phyloP scores from a whole-genome alignment of 1,140 invertebrate species.

The Drosophila trapezifrons region DNA sequence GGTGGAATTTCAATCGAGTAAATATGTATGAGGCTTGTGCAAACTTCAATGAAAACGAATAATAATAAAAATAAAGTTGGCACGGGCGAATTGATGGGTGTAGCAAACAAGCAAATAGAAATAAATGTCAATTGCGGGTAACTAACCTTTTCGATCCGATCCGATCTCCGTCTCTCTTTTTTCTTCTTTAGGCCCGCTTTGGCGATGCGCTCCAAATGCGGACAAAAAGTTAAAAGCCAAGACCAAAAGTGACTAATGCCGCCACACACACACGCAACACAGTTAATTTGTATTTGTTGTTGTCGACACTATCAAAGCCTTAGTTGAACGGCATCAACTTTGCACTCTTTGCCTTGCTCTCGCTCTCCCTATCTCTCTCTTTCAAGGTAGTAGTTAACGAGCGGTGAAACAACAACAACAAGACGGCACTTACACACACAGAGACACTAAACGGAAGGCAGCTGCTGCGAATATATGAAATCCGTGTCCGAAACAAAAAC shows the following conservation, averaged over 20 bases:
- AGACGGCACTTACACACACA: constrained; percentile 4
- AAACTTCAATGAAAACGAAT: constrained; percentile 31
- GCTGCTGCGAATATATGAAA: constrained; percentile 47
- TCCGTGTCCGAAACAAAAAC: constrained; percentile 34
- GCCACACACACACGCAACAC: constrained; percentile 35
- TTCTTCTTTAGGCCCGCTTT: constrained; percentile 19
- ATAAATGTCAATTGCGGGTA: constrained; percentile 34
- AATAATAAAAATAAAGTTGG: not conserved
- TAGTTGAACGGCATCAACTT: constrained; percentile 52
- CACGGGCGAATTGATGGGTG: constrained; percentile 4
- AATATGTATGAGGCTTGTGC: constrained; percentile 36
- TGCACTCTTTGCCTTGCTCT: constrained; percentile 38
- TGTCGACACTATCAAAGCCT: constrained; percentile 29
- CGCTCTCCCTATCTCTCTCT: not conserved
- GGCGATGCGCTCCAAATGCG: constrained; percentile 57
- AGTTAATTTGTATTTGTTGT: constrained; percentile 35
- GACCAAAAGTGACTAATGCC: constrained; percentile 70
- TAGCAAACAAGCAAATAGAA: constrained; percentile 14
- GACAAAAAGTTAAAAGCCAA: constrained; percentile 58
- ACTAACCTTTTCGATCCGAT: constrained; percentile 50
- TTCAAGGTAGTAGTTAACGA: constrained; percentile 55
- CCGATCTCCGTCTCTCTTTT: constrained; percentile 21
- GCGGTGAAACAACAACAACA: constrained; percentile 38
- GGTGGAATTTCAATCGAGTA: constrained; percentile 45
- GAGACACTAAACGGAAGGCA: constrained; percentile 16